Conservation (phyloP, 2,888 invertebrate genomes). For the Oxystoma pomonae region DNA sequence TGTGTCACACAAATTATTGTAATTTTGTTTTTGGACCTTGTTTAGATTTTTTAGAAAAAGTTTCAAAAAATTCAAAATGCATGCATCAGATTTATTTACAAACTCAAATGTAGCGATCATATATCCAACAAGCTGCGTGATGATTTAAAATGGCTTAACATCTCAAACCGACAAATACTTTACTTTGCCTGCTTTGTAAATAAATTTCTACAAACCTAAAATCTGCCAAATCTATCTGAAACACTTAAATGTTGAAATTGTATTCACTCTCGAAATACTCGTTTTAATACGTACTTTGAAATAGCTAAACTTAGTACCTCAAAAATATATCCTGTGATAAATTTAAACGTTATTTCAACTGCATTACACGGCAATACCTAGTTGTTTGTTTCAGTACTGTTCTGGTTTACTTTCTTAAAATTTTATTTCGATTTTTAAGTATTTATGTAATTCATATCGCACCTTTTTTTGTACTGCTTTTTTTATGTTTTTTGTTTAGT, state of each 20-base stretch:
- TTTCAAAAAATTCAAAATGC: not conserved
- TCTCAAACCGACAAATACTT: not conserved
- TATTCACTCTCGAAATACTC: not conserved
- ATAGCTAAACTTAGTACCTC: not conserved
- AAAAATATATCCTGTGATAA: not conserved
- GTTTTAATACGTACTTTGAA: not conserved
- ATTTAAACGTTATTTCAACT: not conserved
- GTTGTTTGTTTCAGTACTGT: not conserved
- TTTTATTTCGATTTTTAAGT: not conserved
- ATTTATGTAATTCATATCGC: not conserved
- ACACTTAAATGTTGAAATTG: not conserved
- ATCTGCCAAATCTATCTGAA: not conserved
- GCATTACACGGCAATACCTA: not conserved
- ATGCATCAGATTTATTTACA: not conserved
- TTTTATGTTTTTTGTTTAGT: not conserved
- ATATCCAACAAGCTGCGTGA: not conserved
- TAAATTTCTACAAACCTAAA: not conserved
- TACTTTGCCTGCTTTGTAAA: not conserved
- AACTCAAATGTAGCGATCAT: not conserved
- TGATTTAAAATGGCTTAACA: not conserved
- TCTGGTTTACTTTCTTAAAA: not conserved
- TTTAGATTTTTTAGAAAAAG: not conserved
- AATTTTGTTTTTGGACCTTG: not conserved
- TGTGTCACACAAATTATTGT: not conserved
- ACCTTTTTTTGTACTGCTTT: not conserved